Conservation (phyloP, 2,888 invertebrate genomes). For the Ormyrus nitidulus region DNA sequence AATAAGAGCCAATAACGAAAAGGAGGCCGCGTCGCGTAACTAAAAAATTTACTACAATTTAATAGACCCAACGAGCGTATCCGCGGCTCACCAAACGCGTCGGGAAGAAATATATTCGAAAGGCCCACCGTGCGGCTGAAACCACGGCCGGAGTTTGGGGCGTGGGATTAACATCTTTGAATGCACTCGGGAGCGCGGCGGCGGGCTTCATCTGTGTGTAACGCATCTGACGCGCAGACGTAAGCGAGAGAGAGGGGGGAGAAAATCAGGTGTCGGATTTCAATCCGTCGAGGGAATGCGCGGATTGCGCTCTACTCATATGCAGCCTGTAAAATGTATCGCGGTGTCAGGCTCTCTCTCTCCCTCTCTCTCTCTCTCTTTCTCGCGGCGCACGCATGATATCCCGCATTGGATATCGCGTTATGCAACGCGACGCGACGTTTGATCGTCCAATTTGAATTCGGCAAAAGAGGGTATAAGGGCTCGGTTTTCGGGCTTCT, state of each 20-base stretch:
- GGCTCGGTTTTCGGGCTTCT: slow-evolving; percentile 7
- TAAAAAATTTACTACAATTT: too few relatives aligned
- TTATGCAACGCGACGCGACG: too few relatives aligned
- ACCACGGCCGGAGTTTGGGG: background rate
- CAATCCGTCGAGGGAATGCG: slow-evolving; percentile 63
- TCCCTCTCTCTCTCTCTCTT: background rate
- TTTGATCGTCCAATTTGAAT: slow-evolving; percentile 23
- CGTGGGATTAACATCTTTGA: slow-evolving; percentile 8
- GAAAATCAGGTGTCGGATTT: slow-evolving; percentile 64
- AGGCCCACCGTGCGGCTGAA: too few relatives aligned
- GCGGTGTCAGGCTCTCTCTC: slow-evolving; percentile 1
- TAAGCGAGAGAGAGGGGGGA: slow-evolving; percentile 36
- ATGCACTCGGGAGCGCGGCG: background rate
- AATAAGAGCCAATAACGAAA: too few relatives aligned
- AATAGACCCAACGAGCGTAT: too few relatives aligned
- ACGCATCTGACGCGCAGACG: background rate
- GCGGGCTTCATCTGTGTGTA: background rate
- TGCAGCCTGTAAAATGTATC: slow-evolving; percentile 64
- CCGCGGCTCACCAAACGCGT: too few relatives aligned
- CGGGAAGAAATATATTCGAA: too few relatives aligned
- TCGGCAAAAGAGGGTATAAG: background rate
- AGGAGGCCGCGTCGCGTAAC: too few relatives aligned
- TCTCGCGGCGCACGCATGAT: too few relatives aligned
- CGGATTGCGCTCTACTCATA: slow-evolving; percentile 55
- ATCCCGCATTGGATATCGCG: too few relatives aligned